Evolutionary conservation across 2,797 vertebrate species (phyloP).

Genomic region (Acanthurus leucopareius): DNA sequence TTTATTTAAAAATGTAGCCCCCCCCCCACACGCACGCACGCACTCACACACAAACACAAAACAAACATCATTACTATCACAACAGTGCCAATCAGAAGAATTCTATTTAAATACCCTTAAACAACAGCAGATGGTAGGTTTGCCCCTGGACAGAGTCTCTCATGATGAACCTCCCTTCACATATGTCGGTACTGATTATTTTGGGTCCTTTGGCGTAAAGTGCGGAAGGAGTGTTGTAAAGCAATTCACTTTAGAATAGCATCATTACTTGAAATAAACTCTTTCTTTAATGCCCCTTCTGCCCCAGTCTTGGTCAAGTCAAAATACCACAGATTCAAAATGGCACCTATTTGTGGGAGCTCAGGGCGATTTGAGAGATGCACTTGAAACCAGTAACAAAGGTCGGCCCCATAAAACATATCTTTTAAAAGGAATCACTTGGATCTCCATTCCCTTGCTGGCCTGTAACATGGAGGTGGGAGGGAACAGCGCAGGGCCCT

Average conservation of each 20-base stretch:
- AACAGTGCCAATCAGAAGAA: background rate
- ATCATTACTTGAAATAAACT: background rate
- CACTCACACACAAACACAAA: no score
- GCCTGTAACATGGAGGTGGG: background rate
- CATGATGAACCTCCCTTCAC: constrained; percentile 24
- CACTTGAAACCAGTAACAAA: constrained; percentile 2
- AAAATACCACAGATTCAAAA: constrained; percentile 2
- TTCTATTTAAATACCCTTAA: background rate
- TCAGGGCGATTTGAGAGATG: constrained; percentile 7
- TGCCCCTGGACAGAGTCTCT: background rate
- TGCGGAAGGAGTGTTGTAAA: background rate
- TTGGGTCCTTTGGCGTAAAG: constrained; percentile 15
- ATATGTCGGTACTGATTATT: constrained; percentile 15
- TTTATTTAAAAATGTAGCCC: no score
- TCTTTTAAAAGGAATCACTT: background rate
- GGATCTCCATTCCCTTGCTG: background rate
- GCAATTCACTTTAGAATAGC: background rate
- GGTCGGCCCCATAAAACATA: background rate
- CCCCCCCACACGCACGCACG: no score
- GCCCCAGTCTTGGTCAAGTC: background rate
- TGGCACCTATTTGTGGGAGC: constrained; percentile 25
- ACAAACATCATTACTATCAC: no score
- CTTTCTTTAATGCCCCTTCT: background rate
- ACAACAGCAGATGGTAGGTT: constrained; percentile 31
- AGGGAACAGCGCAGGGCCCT: constrained; percentile 10